Base-by-base conservation (phyloP, 1,140 invertebrate genomes). In the Megathymus violae region DNA sequence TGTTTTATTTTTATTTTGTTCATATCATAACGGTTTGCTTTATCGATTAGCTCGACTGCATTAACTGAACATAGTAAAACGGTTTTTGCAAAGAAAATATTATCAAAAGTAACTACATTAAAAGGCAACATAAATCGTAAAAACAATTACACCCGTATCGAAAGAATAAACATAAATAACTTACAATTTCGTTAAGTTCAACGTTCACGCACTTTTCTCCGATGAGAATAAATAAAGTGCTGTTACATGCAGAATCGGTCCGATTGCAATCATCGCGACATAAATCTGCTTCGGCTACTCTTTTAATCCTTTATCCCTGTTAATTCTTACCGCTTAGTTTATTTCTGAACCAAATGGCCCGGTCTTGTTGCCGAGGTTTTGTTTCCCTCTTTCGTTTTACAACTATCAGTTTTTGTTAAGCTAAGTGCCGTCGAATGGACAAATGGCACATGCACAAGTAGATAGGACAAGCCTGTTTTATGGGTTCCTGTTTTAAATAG, bases 351-450 rank as follows among this genome's bases (percentile, higher is more conserved):
- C 73, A 80, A 85, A 86, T 82, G 84, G 84, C 69, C 80, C 76
- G 80, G 76, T 83, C 87, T 88, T 86, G 84, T 88, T 82, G 69
- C 69, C 44, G n/a, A 41, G 59, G 75, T 83, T 85, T 88, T 88
- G 76, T 85, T 84, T 69, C 62, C 69, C 82, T 82, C 80, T 88
- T 89, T 90, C 84, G 82, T 88, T 82, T 89, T 82, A 90, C 88
- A 90, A 90, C 85, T 90, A 90, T 90, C 85, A 86, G 85, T 88
- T 90, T 89, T 90, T 90, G 85, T 88, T 87, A 85, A 88, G 85
- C 88, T 88, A 90, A 88, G 88, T 90, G 85, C 88, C 81, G 85
- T 78, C 73, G 81, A 81, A 74, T 77, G 82, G 80, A 85, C 85
- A 86, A 88, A 88, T 81, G 84, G 84, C 84, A 78, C 78, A 80